phyloP scores from a whole-genome alignment of 2,888 invertebrate genomes.

The Caenorhabditis parvicauda region DNA sequence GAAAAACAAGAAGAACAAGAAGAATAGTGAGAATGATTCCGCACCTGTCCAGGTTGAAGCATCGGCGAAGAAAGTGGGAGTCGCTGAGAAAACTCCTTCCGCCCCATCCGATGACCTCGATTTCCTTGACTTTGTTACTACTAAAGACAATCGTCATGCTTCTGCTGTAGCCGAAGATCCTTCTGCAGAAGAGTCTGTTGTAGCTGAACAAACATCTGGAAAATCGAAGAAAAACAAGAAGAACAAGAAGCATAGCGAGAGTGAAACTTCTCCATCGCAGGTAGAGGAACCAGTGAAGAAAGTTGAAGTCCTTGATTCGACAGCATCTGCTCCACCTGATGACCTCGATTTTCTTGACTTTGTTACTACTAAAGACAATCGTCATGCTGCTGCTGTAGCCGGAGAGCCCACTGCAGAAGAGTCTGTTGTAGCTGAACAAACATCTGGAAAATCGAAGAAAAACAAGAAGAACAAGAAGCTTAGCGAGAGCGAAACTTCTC shows the following conservation, averaged over 20 bases:
- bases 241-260: slow-evolving; percentile 28
- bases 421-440: not conserved
- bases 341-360: slow-evolving; percentile 28
- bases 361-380: slow-evolving; percentile 21
- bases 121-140: slow-evolving; percentile 8
- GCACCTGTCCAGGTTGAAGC: not conserved
- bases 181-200: not conserved
- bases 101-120: slow-evolving; percentile 5
- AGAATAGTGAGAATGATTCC: not conserved
- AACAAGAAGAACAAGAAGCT: too few species aligned
- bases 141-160: not conserved
- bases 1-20: too few species aligned
- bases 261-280: slow-evolving; percentile 14
- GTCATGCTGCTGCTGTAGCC: not conserved
- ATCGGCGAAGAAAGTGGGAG: not conserved
- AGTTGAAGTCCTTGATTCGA: not conserved
- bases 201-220: too few species aligned
- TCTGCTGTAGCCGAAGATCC: not conserved
- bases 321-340: not conserved
- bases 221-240: slow-evolving; percentile 35
- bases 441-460: too few species aligned
- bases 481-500: not conserved
- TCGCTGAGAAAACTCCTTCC: too few species aligned
- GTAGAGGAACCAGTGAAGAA: not conserved
- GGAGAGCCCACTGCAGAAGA: not conserved